Conservation (phyloP, 1,140 invertebrate species). For the Calliopsis andreniformis region DNA sequence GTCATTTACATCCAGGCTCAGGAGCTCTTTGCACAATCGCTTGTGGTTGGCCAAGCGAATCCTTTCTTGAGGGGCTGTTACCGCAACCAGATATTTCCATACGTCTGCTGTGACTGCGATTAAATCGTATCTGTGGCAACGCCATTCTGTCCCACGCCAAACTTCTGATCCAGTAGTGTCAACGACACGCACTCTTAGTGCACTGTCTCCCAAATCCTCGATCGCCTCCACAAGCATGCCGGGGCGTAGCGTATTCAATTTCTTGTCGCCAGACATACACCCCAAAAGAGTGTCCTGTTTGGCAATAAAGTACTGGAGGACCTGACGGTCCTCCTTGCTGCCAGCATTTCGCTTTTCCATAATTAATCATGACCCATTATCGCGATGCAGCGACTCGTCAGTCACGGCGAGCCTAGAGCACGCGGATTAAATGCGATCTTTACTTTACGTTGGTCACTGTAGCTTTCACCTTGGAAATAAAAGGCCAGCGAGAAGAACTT, state of each 20-base stretch:
- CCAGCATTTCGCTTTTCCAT: constrained; percentile 52
- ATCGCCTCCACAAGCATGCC: constrained; percentile 72
- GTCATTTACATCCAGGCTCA: constrained; percentile 71
- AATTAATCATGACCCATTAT: constrained; percentile 24
- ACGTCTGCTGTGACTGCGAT: constrained; percentile 73
- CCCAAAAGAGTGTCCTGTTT: constrained; percentile 66
- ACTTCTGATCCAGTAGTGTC: constrained; percentile 57
- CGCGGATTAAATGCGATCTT: constrained; percentile 7
- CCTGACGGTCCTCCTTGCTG: constrained; percentile 45
- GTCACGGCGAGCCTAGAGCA: not conserved
- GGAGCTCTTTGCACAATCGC: constrained; percentile 77
- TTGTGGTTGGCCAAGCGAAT: constrained; percentile 79
- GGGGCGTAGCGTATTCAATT: constrained; percentile 62
- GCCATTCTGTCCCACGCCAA: constrained; percentile 75
- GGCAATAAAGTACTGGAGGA: constrained; percentile 64
- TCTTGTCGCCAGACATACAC: constrained; percentile 65
- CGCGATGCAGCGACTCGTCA: not conserved
- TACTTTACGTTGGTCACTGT: constrained; percentile 8
- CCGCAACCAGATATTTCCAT: constrained; percentile 81
- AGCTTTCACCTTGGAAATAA: not conserved
- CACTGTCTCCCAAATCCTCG: constrained; percentile 57
- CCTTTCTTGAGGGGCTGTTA: constrained; percentile 79
- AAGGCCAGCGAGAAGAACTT: not conserved
- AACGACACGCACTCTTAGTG: constrained; percentile 62
- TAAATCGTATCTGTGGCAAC: constrained; percentile 71